Evolutionary conservation across 2,113 vertebrate genomes (phyloP).

Genomic region (Ptyas mucosa): DNA sequence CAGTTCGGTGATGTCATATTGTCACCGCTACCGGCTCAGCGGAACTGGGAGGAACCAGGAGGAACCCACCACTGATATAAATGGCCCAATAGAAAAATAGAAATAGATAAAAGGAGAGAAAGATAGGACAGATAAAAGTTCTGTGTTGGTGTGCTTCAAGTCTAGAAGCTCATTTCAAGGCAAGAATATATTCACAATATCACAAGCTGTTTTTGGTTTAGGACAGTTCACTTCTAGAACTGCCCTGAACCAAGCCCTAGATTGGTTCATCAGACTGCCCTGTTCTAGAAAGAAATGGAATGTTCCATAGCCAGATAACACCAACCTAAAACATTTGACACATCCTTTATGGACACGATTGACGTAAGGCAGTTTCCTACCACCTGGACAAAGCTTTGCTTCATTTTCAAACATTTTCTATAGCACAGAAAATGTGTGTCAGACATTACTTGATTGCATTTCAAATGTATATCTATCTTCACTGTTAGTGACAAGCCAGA

Average conservation of each 20-base stretch:
- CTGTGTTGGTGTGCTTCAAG: not conserved
- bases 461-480: not conserved
- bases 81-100: not conserved
- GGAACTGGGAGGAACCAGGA: too few relatives aligned
- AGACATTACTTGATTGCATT: not conserved
- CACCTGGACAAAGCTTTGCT: not conserved
- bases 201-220: not conserved
- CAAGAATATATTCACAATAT: not conserved
- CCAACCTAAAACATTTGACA: not conserved
- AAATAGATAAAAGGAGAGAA: not conserved
- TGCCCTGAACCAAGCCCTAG: not conserved
- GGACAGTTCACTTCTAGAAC: not conserved
- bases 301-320: not conserved
- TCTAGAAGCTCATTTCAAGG: not conserved
- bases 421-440: not conserved
- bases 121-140: not conserved
- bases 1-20: too few relatives aligned
- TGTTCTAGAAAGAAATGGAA: not conserved
- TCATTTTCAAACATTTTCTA: not conserved
- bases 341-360: not conserved
- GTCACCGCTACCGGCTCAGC: too few relatives aligned
- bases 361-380: not conserved
- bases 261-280: not conserved
- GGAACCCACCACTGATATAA: too few relatives aligned
- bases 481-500: not conserved